Evolutionary conservation across 2,113 vertebrate species (phyloP).

Genomic region (Opisthocomus hoazin): DNA sequence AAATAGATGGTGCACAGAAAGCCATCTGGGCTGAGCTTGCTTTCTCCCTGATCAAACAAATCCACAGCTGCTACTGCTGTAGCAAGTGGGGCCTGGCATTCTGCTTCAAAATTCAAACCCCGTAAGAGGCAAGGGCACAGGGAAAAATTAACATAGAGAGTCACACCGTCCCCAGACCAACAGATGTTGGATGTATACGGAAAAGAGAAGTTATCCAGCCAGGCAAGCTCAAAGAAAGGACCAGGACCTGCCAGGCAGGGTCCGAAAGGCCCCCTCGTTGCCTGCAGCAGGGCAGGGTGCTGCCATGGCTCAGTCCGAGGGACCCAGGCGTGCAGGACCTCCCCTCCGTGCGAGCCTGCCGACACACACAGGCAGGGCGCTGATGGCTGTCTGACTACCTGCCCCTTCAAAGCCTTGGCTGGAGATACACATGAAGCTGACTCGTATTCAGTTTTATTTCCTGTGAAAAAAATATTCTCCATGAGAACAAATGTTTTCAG

Average conservation of each 20-base stretch:
- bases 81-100: not conserved
- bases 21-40: conserved; percentile 43
- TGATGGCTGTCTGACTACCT: not conserved
- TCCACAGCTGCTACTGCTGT: not conserved
- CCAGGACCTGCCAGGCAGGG: not conserved
- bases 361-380: rapidly evolving
- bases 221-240: not conserved
- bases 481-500: not conserved
- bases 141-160: not conserved
- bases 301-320: not conserved
- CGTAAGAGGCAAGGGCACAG: not conserved
- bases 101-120: not conserved
- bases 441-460: not conserved
- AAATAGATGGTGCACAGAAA: not conserved
- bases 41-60: conserved; percentile 30
- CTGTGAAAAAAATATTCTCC: not conserved
- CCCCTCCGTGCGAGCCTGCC: not conserved
- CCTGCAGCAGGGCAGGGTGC: not conserved
- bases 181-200: not conserved
- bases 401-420: not conserved
- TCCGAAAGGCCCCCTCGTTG: not conserved
- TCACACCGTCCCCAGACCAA: not conserved
- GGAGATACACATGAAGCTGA: not conserved
- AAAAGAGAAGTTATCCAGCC: not conserved
- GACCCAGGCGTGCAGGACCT: not conserved